Percentiles rank a stretch among this genome's conserved stretches.
phyloP scores from a whole-genome alignment of 1,140 invertebrate species.

The Drosophila hydei region DNA sequence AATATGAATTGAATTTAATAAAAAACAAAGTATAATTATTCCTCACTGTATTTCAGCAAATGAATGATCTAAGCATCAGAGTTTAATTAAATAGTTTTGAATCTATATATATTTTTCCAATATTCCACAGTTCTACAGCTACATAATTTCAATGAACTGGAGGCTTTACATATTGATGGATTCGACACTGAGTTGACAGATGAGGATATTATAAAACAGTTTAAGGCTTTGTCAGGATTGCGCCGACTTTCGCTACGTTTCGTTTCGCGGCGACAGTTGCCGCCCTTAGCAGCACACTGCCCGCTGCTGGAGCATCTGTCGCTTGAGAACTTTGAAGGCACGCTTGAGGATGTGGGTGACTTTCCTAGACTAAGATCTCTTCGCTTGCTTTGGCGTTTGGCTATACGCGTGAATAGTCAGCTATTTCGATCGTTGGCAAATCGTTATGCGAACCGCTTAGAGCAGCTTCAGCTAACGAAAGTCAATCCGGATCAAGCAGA shows the following conservation, averaged over 20 bases:
- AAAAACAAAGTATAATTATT: no score
- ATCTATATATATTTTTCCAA: no score
- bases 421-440: slow-evolving; percentile 36
- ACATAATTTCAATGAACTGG: slow-evolving; percentile 35
- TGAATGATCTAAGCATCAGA: no score
- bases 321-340: slow-evolving; percentile 53
- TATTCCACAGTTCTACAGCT: slow-evolving; percentile 46
- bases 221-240: slow-evolving; percentile 37
- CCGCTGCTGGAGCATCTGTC: slow-evolving; percentile 52
- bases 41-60: no score
- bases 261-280: slow-evolving; percentile 17
- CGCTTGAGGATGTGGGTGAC: slow-evolving; percentile 36
- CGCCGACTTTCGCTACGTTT: slow-evolving; percentile 47
- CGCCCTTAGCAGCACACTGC: slow-evolving; percentile 28
- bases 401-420: slow-evolving; percentile 23
- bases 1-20: no score
- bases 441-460: slow-evolving; percentile 36
- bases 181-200: slow-evolving; percentile 40
- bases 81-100: not conserved
- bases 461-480: slow-evolving; percentile 44
- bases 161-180: slow-evolving; percentile 60
- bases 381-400: slow-evolving; percentile 37
- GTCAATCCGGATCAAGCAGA: slow-evolving; percentile 35
- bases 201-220: slow-evolving; percentile 35
- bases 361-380: slow-evolving; percentile 45